Conservation (phyloP, 1,140 invertebrate species). For the Drosophila aff. region DNA sequence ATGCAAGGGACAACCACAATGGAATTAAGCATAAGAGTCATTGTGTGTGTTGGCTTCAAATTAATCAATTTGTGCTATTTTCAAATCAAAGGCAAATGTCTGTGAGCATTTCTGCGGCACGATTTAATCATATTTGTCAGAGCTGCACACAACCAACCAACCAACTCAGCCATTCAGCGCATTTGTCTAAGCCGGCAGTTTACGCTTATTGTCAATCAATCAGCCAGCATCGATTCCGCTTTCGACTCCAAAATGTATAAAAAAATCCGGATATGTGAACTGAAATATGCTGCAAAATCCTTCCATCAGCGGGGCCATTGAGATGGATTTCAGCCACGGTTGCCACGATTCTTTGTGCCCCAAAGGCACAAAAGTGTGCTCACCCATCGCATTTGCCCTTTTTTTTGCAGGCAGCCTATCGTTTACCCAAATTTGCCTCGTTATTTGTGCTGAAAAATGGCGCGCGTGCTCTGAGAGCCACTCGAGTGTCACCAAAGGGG, state of each 20-base stretch:
- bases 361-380: slow-evolving; percentile 20
- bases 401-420: slow-evolving; percentile 15
- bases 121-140: slow-evolving; percentile 60
- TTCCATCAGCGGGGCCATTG: slow-evolving; percentile 39
- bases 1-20: slow-evolving; percentile 5
- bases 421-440: slow-evolving; percentile 63
- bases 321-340: slow-evolving; percentile 32
- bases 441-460: slow-evolving; percentile 71
- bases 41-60: slow-evolving; percentile 43
- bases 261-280: slow-evolving; percentile 8
- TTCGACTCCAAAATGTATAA: slow-evolving; percentile 10
- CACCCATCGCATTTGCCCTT: background rate
- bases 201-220: slow-evolving; percentile 75
- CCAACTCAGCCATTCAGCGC: slow-evolving; percentile 25
- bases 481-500: slow-evolving; percentile 51
- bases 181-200: slow-evolving; percentile 62
- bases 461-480: slow-evolving; percentile 66
- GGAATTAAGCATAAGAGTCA: slow-evolving; percentile 19
- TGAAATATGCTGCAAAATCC: slow-evolving; percentile 24
- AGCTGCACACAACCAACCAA: slow-evolving; percentile 2
- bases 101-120: slow-evolving; percentile 18
- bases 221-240: slow-evolving; percentile 42
- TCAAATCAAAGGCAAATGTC: slow-evolving; percentile 39
- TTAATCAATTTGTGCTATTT: slow-evolving; percentile 57
- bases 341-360: slow-evolving; percentile 26